Evolutionary conservation across 2,797 vertebrate species (phyloP).

Genomic region (Intellagama lesueurii): DNA sequence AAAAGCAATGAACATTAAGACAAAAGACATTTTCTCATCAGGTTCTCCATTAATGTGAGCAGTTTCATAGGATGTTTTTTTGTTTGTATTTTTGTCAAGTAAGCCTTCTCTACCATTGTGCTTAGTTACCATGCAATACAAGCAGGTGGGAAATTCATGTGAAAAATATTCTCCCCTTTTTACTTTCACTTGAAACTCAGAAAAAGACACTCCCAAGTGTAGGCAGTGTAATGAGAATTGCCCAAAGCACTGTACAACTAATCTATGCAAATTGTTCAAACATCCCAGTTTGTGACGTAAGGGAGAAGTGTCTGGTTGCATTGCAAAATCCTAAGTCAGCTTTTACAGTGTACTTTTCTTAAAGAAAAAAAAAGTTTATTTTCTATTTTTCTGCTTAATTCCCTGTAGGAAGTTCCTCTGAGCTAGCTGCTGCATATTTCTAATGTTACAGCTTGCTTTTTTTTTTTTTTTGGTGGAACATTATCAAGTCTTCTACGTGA

Average conservation of each 20-base stretch:
- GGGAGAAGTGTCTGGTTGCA: constrained; percentile 34
- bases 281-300: constrained; percentile 38
- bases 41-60: too few species aligned
- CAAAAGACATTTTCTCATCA: not conserved
- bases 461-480: not conserved
- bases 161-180: constrained; percentile 36
- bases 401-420: not conserved
- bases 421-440: not conserved
- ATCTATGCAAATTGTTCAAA: constrained; percentile 47
- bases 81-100: too few species aligned
- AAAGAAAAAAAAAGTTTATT: constrained; percentile 5
- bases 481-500: not conserved
- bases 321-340: constrained; percentile 22
- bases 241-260: not conserved
- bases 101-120: not conserved
- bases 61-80: not conserved
- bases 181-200: constrained; percentile 30
- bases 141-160: not conserved
- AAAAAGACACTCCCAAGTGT: not conserved
- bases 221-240: constrained; percentile 24
- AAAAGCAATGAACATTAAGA: not conserved
- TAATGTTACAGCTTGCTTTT: not conserved
- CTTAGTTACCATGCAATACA: not conserved
- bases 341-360: constrained; percentile 5
- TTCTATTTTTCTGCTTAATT: constrained; percentile 15